Conservation (phyloP, 2,888 invertebrate species). For the Acrobasis suavella region DNA sequence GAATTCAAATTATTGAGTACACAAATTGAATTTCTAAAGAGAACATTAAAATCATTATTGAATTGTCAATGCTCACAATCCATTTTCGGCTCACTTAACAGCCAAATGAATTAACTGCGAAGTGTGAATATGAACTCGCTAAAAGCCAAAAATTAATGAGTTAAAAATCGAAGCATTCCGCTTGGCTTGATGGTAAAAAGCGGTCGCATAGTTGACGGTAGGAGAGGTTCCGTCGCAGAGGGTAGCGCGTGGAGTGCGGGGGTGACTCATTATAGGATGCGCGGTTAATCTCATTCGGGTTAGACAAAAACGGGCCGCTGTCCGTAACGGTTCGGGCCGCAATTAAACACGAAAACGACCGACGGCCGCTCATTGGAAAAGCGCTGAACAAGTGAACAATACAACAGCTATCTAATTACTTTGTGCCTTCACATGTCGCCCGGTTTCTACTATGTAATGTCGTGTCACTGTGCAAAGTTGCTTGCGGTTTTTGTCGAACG, state of each 20-base stretch:
- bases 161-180: conserved; percentile 19
- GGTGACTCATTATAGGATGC: conserved; percentile 68
- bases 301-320: conserved; percentile 70
- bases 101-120: conserved; percentile 13
- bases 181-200: conserved; percentile 18
- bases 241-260: conserved; percentile 30
- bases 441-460: conserved; percentile 59
- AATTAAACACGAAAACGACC: conserved; percentile 71
- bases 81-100: conserved; percentile 25
- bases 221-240: conserved; percentile 16
- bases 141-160: conserved; percentile 21
- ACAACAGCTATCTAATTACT: conserved; percentile 76
- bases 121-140: conserved; percentile 15
- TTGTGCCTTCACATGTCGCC: conserved; percentile 57
- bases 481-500: conserved; percentile 64
- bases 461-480: conserved; percentile 55
- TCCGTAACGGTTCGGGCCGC: conserved; percentile 70
- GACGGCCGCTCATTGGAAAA: conserved; percentile 66
- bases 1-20: not conserved
- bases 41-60: not conserved
- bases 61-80: conserved; percentile 25
- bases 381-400: conserved; percentile 73
- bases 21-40: not conserved
- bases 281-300: conserved; percentile 65
- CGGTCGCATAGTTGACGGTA: not conserved